phyloP scores from a whole-genome alignment of 2,113 vertebrate species.

The Columbina picui region DNA sequence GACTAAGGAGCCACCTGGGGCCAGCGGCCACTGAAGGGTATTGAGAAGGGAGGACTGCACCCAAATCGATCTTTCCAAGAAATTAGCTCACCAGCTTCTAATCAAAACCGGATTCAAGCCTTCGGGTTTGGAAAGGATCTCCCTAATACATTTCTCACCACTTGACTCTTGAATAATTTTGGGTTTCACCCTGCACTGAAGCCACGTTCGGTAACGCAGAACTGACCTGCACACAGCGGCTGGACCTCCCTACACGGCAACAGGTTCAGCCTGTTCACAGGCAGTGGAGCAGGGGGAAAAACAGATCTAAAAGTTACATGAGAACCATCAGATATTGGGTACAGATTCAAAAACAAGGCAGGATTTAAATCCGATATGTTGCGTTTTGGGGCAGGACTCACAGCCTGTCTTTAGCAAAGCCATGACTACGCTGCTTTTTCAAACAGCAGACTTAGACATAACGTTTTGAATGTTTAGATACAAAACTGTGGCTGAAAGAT shows the following conservation, averaged over 20 bases:
- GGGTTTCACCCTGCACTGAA: not conserved
- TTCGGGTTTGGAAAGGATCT: not conserved
- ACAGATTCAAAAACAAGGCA: not conserved
- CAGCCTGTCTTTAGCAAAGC: not conserved
- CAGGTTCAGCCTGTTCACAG: too few relatives aligned
- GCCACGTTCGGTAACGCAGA: not conserved
- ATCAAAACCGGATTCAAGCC: not conserved
- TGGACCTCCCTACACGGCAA: not conserved
- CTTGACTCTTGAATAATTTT: not conserved
- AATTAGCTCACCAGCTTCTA: not conserved
- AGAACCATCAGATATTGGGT: not conserved
- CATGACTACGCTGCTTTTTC: fast-evolving
- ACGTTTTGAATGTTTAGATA: not conserved
- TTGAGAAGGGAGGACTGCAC: not conserved
- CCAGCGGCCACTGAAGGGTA: not conserved
- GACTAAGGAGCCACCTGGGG: not conserved
- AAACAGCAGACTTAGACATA: not conserved
- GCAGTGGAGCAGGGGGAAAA: not conserved
- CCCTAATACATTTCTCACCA: too few relatives aligned
- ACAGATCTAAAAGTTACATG: not conserved
- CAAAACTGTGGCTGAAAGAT: fast-evolving
- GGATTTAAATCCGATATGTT: not conserved
- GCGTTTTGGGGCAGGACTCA: not conserved
- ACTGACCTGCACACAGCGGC: fast-evolving
- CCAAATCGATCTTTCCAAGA: not conserved